These are phyloP conservation scores for Corythucha ciliata DNA, from an alignment of 2,888 invertebrate genomes.

Conservation along the genomic window DNA sequence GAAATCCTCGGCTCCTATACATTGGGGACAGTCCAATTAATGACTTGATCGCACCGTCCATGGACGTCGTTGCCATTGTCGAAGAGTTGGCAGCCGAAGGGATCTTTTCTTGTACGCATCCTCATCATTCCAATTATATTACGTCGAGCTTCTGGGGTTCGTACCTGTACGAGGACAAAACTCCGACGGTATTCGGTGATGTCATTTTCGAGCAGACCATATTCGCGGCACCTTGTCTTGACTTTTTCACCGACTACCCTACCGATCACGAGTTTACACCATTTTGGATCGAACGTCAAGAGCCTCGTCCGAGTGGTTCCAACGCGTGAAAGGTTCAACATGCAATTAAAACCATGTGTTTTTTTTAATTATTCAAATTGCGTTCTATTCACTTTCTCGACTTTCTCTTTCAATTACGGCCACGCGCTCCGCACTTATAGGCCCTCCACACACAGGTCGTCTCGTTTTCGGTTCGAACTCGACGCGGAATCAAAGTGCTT, in stretches of 20 bases:
- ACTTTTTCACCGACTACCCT: conserved; percentile 13
- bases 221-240: conserved; percentile 13
- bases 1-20: conserved; percentile 53
- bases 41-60: conserved; percentile 51
- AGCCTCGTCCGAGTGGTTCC: too few species aligned
- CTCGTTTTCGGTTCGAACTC: too few species aligned
- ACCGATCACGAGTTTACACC: conserved; percentile 9
- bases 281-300: too few species aligned
- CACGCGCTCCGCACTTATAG: too few species aligned
- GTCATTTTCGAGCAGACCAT: conserved; percentile 5
- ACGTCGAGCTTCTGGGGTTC: conserved; percentile 25
- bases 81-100: conserved; percentile 60
- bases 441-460: too few species aligned
- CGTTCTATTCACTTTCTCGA: too few species aligned
- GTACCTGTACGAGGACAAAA: conserved; percentile 11
- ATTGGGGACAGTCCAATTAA: conserved; percentile 71
- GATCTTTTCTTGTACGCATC: conserved; percentile 32
- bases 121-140: conserved; percentile 14
- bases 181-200: conserved; percentile 19
- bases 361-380: too few species aligned
- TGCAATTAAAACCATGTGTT: too few species aligned
- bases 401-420: too few species aligned
- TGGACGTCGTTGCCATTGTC: conserved; percentile 57
- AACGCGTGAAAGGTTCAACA: too few species aligned
- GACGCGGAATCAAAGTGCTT: too few species aligned